Base-by-base conservation (phyloP, 2,888 invertebrate genomes). In the Hypsopygia costalis region DNA sequence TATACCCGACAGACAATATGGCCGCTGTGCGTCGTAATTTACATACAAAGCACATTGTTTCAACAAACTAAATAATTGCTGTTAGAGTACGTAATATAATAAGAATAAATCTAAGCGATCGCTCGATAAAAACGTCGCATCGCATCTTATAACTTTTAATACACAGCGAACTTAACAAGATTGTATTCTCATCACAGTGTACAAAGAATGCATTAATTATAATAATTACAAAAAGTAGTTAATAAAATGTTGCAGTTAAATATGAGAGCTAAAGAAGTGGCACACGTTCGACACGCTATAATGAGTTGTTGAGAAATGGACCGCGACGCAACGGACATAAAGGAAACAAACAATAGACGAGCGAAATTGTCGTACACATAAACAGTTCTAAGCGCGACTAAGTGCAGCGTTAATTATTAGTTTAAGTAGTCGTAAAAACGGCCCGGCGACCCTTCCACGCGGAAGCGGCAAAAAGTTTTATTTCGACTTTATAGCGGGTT, bases 361-460 rank as follows among this genome's bases (percentile, higher is more conserved):
- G 72, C 68, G 72, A 75, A n/a, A 76, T 69, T 65, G 63, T 28
- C 25, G 32, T 37, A 64, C 69, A 73, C 71, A 67, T 78, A 73
- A 77, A 77, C 71, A 71, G 58, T 58, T 34, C 21, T 74, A 74
- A 74, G 72, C 71, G 70, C 62, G 68, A 71, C 71, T 74, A 71
- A 74, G 71, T 75, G 74, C 61, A 58, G 68, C 66, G 77, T 75
- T 81, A 79, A 80, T 80, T 80, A 79, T 80, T 80, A 79, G 70
- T 75, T 80, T 77, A 73, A 75, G 76, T 78, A 73, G 79, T 72
- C 75, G 79, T 77, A 79, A 78, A 16, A 27, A 6, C 10, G 33
- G 20, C 8, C 10, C 11, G 9, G 31, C n/a, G 10, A 6, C 7
- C 12, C 25, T 11, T 9, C 40, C 30, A 49, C 49, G 58, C 58